Evolutionary conservation across 2,113 vertebrate species (phyloP), one percentile per base, ranked within the genome.

Genomic region (Grallaria varia): DNA sequence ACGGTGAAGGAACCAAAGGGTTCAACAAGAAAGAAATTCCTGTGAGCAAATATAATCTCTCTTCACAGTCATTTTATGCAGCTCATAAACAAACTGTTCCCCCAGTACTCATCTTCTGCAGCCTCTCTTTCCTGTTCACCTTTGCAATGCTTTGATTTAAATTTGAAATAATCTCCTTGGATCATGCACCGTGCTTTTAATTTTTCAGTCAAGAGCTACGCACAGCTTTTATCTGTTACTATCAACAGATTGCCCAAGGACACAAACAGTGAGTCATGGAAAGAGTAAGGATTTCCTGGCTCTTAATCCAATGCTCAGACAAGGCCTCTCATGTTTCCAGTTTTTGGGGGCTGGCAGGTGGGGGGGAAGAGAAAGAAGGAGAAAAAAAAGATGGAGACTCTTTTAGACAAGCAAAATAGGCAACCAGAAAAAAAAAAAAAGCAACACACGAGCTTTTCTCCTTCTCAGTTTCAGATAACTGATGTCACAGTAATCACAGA

Each of bases 231-330:
- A 77, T 82, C 67, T 80, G 59, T 63, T 73, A 94, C 82, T 64
- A 85, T 79, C 73, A 93, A 95, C 91, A 96, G 95, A 95, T 69
- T 97, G 94, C 84, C 50, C 91, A 97, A 96, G 94, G 93, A 95
- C 87, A 94, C 66, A 84, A 47, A 87, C 58, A 76, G 1, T 69
- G 87, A 96, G 93, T 91, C 95, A 94, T n/a, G 77, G 93, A 78
- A 94, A 93, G 66, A 87, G 69, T 89, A 74, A 94, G 91, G 87
- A 91, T 83, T 96, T 96, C 89, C 87, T 89, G 93, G 77, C 84
- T 94, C 91, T 89, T 94, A 91, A 93, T 93, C 78, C 12, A 8
- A 45, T 42, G 37, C 55, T 87, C 81, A 89, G 87, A 93, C 53
- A 69, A 91, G 84, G 71, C 71, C 45, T 91, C 91, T 96, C 78